A percentile compares a stretch with the other conserved stretches of the same genome.
Conservation (phyloP, 2,797 vertebrate species). For the Peromyscus nudipes region DNA sequence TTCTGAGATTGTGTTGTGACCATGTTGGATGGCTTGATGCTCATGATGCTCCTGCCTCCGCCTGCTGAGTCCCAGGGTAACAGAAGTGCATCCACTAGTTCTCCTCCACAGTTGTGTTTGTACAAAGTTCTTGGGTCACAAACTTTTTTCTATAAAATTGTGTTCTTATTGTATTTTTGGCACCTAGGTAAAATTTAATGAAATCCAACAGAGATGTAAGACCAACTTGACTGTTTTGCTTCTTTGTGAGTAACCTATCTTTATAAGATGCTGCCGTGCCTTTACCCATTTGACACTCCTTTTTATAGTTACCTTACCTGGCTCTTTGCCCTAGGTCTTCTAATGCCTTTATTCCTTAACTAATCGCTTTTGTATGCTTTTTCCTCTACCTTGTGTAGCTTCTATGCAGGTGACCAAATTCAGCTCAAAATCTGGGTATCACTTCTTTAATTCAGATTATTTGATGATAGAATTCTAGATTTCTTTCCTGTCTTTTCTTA, state of each 20-base stretch:
- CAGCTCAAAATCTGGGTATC: not conserved
- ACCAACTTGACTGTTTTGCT: not conserved
- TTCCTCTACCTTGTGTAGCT: not conserved
- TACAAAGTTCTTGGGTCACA: constrained; percentile 10
- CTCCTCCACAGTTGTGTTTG: not conserved
- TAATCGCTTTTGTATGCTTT: not conserved
- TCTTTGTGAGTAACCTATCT: not conserved
- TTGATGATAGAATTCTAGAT: constrained; percentile 23
- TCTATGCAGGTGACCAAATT: not conserved
- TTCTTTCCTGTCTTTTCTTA: constrained; percentile 43
- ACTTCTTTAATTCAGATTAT: constrained; percentile 29
- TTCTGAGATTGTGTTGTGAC: not conserved
- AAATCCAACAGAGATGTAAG: not conserved
- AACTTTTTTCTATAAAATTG: not conserved
- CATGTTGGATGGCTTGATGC: not conserved
- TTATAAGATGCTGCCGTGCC: not conserved
- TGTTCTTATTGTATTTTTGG: not conserved
- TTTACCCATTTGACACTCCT: not conserved
- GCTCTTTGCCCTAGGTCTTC: not conserved
- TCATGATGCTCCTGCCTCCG: not conserved
- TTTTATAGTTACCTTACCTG: not conserved
- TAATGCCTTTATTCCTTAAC: not conserved
- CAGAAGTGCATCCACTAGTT: not conserved
- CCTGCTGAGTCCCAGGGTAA: not conserved
- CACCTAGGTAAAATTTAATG: not conserved